Conservation (phyloP, 2,888 invertebrate species). For the Polyommatus icarus region DNA sequence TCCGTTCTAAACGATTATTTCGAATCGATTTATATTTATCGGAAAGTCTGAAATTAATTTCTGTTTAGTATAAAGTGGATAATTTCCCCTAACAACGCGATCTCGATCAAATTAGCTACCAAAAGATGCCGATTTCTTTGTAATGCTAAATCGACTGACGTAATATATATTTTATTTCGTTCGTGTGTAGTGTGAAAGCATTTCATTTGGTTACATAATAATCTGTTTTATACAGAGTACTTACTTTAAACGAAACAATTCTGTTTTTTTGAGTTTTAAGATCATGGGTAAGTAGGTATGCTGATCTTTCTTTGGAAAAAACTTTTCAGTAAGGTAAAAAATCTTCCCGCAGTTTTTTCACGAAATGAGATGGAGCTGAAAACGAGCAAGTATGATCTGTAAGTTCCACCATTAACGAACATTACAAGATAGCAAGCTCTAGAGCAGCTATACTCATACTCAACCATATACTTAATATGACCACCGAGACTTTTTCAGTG, state of each 20-base stretch:
- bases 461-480: too few species aligned
- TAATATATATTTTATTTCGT: slow-evolving; percentile 27
- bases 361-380: too few species aligned
- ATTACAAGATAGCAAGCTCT: too few species aligned
- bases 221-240: slow-evolving; percentile 36
- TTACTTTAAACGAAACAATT: not conserved
- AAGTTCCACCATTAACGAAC: too few species aligned
- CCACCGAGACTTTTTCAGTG: too few species aligned
- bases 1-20: slow-evolving; percentile 15
- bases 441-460: too few species aligned
- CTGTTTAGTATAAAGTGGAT: slow-evolving; percentile 42
- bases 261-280: not conserved
- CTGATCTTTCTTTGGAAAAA: too few species aligned
- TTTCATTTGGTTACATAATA: slow-evolving; percentile 3
- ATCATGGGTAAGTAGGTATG: too few species aligned
- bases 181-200: not conserved
- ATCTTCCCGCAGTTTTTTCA: too few species aligned
- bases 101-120: slow-evolving; percentile 45
- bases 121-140: slow-evolving; percentile 40
- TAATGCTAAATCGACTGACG: slow-evolving; percentile 36
- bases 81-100: slow-evolving; percentile 40
- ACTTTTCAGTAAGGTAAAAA: too few species aligned
- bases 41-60: not conserved
- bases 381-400: too few species aligned
- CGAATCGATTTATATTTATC: slow-evolving; percentile 10